phyloP scores from a whole-genome alignment of 1,140 invertebrate species.

The Streblospio benedicti region DNA sequence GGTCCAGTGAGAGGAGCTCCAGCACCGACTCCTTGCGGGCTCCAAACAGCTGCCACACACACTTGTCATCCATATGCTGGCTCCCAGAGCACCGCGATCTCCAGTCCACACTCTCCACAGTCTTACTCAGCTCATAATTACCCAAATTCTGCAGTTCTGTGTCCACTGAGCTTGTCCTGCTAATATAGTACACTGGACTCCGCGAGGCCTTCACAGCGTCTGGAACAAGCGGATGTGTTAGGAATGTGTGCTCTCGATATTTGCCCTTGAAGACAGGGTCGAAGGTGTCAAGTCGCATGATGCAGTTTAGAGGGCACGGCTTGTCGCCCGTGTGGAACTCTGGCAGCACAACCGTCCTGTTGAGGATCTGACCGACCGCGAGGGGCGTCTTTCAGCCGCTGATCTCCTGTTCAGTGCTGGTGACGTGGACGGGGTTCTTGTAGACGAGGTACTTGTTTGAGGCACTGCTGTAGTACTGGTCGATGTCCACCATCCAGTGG shows the following conservation, averaged over 20 bases:
- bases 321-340: slow-evolving; percentile 16
- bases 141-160: too few relatives aligned
- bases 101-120: too few relatives aligned
- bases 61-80: too few relatives aligned
- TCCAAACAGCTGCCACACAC: too few relatives aligned
- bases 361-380: slow-evolving; percentile 9
- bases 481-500: slow-evolving; percentile 12
- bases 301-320: slow-evolving; percentile 9
- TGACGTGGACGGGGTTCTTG: neutral
- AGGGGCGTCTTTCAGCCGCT: slow-evolving; percentile 9
- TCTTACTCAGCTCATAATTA: too few relatives aligned
- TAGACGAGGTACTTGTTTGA: slow-evolving; percentile 10
- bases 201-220: too few relatives aligned
- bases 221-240: slow-evolving; percentile 13
- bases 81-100: too few relatives aligned
- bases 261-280: slow-evolving; percentile 7
- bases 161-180: too few relatives aligned
- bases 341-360: slow-evolving; percentile 13
- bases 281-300: slow-evolving; percentile 11
- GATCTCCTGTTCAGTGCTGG: neutral
- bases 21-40: too few relatives aligned
- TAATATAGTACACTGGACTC: too few relatives aligned
- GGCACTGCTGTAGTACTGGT: slow-evolving; percentile 10
- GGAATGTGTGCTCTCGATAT: slow-evolving; percentile 15
- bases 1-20: too few relatives aligned